Percentiles rank a stretch among this genome's conserved stretches.
Conservation (phyloP, 2,888 invertebrate genomes). For the Heteropelma amictum region DNA sequence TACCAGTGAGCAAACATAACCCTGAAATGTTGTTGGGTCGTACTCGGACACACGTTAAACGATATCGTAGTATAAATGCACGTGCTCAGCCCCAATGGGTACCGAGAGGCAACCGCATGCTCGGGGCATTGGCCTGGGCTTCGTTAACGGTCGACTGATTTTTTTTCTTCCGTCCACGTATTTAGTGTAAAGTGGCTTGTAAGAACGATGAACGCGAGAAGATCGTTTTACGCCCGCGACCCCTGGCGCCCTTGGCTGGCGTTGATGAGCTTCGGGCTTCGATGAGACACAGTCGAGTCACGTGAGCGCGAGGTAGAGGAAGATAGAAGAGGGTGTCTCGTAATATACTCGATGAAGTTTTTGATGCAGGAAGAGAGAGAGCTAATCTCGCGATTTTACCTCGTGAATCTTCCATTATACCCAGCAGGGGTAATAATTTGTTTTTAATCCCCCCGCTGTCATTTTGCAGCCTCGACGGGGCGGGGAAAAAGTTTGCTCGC, state of each 20-base stretch:
- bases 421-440: too few species aligned
- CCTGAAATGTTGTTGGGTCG: slow-evolving; percentile 5
- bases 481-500: too few species aligned
- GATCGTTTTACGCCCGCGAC: slow-evolving; percentile 64
- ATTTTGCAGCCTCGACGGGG: too few species aligned
- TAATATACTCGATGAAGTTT: slow-evolving; percentile 40
- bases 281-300: neutral
- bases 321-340: neutral
- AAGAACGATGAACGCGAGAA: slow-evolving; percentile 46
- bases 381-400: neutral
- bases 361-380: neutral
- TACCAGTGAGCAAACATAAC: slow-evolving; percentile 38
- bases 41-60: slow-evolving; percentile 31
- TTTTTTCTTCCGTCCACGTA: slow-evolving; percentile 46
- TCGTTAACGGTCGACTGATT: slow-evolving; percentile 56
- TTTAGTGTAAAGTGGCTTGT: slow-evolving; percentile 22
- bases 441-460: too few species aligned
- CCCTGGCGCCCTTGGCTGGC: slow-evolving; percentile 49
- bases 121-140: too few species aligned
- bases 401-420: neutral
- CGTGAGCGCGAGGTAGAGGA: neutral
- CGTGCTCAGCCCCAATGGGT: neutral
- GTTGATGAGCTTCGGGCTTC: slow-evolving; percentile 50
- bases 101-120: too few species aligned
- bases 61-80: neutral